Evolutionary conservation across 2,888 invertebrate genomes (phyloP).

Genomic region (Leucophenga maculata): DNA sequence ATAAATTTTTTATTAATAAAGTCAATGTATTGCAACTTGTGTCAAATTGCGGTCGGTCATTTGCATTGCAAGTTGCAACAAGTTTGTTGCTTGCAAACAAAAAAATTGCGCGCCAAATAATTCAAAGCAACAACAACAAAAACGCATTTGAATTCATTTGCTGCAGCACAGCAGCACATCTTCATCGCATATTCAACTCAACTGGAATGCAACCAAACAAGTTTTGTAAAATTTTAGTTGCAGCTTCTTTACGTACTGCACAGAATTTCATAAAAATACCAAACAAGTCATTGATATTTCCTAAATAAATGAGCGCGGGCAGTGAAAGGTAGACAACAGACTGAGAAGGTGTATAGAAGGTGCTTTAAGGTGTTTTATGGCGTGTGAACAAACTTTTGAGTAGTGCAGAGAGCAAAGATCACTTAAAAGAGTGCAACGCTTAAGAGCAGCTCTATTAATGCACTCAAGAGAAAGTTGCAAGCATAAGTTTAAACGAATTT

Average conservation of each 20-base stretch:
- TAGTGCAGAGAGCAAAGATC: too few relatives aligned
- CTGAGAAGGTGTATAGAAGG: neutral
- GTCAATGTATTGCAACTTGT: neutral
- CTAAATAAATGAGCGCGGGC: neutral
- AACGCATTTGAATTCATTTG: neutral
- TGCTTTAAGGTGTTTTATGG: too few relatives aligned
- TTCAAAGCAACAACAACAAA: too few relatives aligned
- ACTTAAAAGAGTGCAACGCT: neutral
- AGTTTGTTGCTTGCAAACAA: neutral
- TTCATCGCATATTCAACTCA: conserved; percentile 28
- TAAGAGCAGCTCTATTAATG: neutral
- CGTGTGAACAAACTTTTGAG: too few relatives aligned
- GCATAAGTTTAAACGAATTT: too few relatives aligned
- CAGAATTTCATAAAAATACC: conserved; percentile 38
- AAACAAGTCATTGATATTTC: conserved; percentile 38
- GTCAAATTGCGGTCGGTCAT: neutral
- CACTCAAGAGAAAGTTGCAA: too few relatives aligned
- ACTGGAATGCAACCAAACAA: conserved; percentile 27
- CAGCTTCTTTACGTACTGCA: neutral
- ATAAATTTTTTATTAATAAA: too few relatives aligned
- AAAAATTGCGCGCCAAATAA: neutral
- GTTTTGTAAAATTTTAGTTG: conserved; percentile 29
- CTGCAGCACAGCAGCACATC: conserved; percentile 30
- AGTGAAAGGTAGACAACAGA: too few relatives aligned
- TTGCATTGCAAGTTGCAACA: neutral